Evolutionary conservation across 64 coral and sea anemone genomes (phyloP).

Genomic region (Astreopora myriophthalma): DNA sequence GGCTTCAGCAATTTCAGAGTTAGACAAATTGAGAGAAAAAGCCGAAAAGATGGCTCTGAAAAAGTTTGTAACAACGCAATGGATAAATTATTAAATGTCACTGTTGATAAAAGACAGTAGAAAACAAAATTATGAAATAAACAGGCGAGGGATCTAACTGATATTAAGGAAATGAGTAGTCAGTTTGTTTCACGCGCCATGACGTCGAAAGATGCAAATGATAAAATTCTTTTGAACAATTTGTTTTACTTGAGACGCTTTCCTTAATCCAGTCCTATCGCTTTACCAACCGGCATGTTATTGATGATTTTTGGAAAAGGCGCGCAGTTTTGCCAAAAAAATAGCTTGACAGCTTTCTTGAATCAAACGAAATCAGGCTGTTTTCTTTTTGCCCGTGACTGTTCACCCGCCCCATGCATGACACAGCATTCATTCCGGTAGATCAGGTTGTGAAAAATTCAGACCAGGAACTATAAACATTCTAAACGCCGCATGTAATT

Average conservation of each 20-base stretch:
- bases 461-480: too few species aligned
- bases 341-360: too few species aligned
- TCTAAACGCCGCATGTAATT: too few species aligned
- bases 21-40: not conserved
- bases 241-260: not conserved
- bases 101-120: not conserved
- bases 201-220: slow-evolving; percentile 13
- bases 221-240: slow-evolving; percentile 22
- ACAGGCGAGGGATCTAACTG: not conserved
- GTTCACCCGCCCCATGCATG: too few species aligned
- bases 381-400: too few species aligned
- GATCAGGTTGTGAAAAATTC: too few species aligned
- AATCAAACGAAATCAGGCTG: too few species aligned
- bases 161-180: not conserved
- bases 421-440: too few species aligned
- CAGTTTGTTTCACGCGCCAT: not conserved
- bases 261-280: not conserved
- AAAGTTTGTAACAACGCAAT: not conserved
- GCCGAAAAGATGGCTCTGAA: not conserved
- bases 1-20: not conserved
- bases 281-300: not conserved
- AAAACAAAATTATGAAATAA: not conserved
- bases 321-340: too few species aligned
- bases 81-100: not conserved
- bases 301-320: not conserved